A percentile compares a stretch with the other conserved stretches of the same genome.
Evolutionary conservation across 2,797 vertebrate genomes (phyloP).

Genomic region (Gambusia yucatana): DNA sequence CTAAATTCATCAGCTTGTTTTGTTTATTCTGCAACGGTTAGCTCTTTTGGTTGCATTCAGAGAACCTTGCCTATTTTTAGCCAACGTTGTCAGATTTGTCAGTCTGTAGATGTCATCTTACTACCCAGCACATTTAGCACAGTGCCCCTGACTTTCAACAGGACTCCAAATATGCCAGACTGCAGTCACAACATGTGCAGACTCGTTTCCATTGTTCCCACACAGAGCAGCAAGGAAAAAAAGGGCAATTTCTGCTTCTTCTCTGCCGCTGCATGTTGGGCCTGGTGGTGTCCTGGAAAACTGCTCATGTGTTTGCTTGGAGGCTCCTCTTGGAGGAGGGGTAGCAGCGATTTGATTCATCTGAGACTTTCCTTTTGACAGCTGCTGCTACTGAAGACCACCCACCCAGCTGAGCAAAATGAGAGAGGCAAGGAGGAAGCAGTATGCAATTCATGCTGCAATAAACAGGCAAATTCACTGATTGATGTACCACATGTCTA

Average conservation of each 20-base stretch:
- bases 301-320: slow-evolving; percentile 56
- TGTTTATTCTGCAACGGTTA: not conserved
- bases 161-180: slow-evolving; percentile 37
- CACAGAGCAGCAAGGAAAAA: not conserved
- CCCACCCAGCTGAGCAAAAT: slow-evolving; percentile 61
- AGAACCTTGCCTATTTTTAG: slow-evolving; percentile 17
- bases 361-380: slow-evolving; percentile 73
- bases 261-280: slow-evolving; percentile 49
- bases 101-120: slow-evolving; percentile 34
- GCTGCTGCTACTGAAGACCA: slow-evolving; percentile 61
- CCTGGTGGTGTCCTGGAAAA: slow-evolving; percentile 68
- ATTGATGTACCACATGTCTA: not conserved
- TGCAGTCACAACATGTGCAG: slow-evolving; percentile 33
- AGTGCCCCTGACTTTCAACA: slow-evolving; percentile 32
- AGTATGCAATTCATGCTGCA: slow-evolving; percentile 35
- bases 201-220: slow-evolving; percentile 19
- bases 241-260: slow-evolving; percentile 16
- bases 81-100: slow-evolving; percentile 37
- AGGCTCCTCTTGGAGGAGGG: slow-evolving; percentile 77
- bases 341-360: slow-evolving; percentile 66
- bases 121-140: slow-evolving; percentile 49
- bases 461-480: slow-evolving; percentile 21
- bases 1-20: slow-evolving; percentile 10
- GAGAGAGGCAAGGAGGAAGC: slow-evolving; percentile 28
- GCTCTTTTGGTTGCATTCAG: slow-evolving; percentile 3